These are phyloP conservation scores for Spongilla lacustris DNA, from an alignment of 37 sponge, comb jelly and placozoan species.

Conservation along the genomic window DNA sequence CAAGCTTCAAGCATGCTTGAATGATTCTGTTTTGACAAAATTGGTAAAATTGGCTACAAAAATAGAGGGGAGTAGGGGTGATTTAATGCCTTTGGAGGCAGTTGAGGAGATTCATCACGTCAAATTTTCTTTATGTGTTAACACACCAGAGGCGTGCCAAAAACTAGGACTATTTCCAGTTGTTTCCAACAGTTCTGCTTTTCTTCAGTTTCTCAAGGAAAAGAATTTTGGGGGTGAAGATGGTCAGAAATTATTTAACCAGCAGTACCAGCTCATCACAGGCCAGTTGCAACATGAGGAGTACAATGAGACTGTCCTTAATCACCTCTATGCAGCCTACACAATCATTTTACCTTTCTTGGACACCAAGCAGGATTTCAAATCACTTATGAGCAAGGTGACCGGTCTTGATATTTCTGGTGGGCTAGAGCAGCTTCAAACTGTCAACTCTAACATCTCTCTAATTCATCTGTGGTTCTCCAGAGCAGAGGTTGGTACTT, in stretches of 20 bases:
- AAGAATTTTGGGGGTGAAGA: constrained; percentile 61
- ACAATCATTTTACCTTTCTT: constrained; percentile 76
- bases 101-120: constrained; percentile 47
- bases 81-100: constrained; percentile 63
- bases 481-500: constrained; percentile 72
- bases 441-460: constrained; percentile 73
- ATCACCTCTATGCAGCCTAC: constrained; percentile 83
- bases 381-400: constrained; percentile 61
- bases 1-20: constrained; percentile 46
- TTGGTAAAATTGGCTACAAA: constrained; percentile 40
- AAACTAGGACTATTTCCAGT: constrained; percentile 55
- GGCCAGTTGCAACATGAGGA: too few relatives aligned
- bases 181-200: constrained; percentile 57
- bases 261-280: constrained; percentile 75
- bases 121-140: constrained; percentile 13
- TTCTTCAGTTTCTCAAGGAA: constrained; percentile 67
- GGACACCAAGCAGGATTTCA: constrained; percentile 54
- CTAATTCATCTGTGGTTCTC: too few relatives aligned
- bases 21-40: constrained; percentile 36
- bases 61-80: constrained; percentile 18
- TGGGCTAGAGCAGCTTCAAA: constrained; percentile 56
- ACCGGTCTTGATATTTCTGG: constrained; percentile 26
- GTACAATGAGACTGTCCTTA: constrained; percentile 87
- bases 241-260: constrained; percentile 49
- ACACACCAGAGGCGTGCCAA: not conserved